Conservation (phyloP, 1,140 invertebrate species). For the Hetaerina americana region DNA sequence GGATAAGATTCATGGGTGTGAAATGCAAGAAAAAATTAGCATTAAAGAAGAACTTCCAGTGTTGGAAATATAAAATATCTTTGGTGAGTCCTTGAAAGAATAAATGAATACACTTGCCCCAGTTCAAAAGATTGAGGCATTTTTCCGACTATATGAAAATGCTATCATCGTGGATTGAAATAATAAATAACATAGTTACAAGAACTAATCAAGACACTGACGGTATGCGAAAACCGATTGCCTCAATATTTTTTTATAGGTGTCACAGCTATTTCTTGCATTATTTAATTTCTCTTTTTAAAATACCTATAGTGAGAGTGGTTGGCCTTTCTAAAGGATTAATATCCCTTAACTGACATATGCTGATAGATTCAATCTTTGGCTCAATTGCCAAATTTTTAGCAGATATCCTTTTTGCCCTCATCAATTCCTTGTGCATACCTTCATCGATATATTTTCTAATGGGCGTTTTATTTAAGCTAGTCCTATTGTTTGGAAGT, state of each 20-base stretch:
- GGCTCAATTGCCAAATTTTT: neutral
- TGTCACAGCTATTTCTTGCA: neutral
- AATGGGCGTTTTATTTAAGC: constrained; percentile 51
- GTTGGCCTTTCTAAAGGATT: neutral
- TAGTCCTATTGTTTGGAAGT: constrained; percentile 47
- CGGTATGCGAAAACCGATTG: no score
- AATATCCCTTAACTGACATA: neutral
- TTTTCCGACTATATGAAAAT: neutral
- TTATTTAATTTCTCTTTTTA: neutral
- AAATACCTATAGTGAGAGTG: neutral
- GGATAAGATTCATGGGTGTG: neutral
- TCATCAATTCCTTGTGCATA: neutral
- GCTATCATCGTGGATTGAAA: neutral
- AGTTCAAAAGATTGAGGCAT: no score
- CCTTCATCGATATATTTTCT: constrained; percentile 24
- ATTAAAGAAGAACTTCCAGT: neutral
- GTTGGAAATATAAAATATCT: neutral
- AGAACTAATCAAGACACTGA: no score
- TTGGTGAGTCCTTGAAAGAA: no score
- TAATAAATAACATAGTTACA: no score
- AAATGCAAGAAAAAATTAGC: neutral
- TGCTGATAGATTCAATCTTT: neutral
- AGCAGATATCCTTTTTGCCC: neutral
- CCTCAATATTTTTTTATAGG: no score
- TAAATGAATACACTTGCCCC: no score